Conservation (phyloP, 2,888 invertebrate species). For the Gari tellinella region DNA sequence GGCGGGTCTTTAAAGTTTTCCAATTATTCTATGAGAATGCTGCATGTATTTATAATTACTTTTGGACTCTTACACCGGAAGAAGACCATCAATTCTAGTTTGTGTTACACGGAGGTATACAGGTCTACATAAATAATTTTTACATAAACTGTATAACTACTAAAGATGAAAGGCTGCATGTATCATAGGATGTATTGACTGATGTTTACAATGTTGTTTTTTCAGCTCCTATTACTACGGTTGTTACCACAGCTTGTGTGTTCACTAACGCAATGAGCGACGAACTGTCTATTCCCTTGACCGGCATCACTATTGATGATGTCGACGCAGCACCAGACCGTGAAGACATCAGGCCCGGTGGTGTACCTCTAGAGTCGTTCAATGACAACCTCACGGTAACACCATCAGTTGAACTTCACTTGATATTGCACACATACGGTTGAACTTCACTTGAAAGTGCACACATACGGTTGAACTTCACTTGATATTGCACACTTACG, state of each 20-base stretch:
- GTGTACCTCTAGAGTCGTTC: conserved; percentile 33
- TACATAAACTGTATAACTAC: too few relatives aligned
- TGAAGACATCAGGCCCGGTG: conserved; percentile 45
- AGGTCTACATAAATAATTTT: too few relatives aligned
- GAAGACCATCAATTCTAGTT: too few relatives aligned
- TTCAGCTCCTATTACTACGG: conserved; percentile 13
- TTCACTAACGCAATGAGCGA: conserved; percentile 29
- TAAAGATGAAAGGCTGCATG: too few relatives aligned
- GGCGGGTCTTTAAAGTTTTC: too few relatives aligned
- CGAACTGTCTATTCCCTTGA: conserved; percentile 19
- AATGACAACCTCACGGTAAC: conserved; percentile 25
- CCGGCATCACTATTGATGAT: conserved; percentile 40
- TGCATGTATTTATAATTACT: too few relatives aligned
- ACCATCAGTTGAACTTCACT: neutral
- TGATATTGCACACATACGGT: too few relatives aligned
- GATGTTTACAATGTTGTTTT: too few relatives aligned
- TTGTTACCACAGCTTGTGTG: conserved; percentile 40
- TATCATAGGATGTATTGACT: too few relatives aligned
- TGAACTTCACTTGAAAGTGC: neutral
- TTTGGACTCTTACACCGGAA: too few relatives aligned
- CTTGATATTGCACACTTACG: neutral
- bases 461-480: neutral
- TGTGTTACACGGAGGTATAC: too few relatives aligned
- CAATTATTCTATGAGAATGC: too few relatives aligned
- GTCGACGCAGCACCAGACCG: conserved; percentile 32